These are phyloP conservation scores for Diadumene lineata DNA, from an alignment of 92 coral and sea anemone species.

Conservation along the genomic window DNA sequence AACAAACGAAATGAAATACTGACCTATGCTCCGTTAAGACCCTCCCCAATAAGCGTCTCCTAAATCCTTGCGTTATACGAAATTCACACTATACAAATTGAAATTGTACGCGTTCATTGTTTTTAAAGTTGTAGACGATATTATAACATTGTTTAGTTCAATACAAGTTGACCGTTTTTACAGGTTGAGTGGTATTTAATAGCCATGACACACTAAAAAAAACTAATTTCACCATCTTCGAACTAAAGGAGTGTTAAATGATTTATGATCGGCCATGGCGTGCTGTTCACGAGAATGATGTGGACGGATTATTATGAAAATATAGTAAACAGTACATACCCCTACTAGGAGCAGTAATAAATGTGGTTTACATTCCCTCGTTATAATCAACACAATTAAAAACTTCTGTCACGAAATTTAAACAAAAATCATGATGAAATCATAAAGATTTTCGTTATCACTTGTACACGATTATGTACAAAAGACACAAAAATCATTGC, in stretches of 20 bases:
- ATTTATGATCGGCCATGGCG: constrained; percentile 26
- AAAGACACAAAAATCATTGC: neutral
- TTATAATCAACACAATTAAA: neutral
- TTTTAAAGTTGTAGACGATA: no score
- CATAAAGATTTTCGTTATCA: neutral
- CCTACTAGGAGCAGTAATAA: constrained; percentile 18
- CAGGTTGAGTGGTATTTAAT: constrained; percentile 3
- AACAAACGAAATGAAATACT: neutral
- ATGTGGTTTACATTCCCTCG: neutral
- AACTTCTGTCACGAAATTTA: neutral
- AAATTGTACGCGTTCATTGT: no score
- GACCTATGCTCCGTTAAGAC: neutral
- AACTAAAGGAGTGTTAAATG: constrained; percentile 19
- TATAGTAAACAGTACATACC: constrained; percentile 10
- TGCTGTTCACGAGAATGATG: constrained; percentile 15
- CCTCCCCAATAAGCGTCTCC: neutral
- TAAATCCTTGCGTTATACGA: neutral
- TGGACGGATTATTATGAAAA: constrained; percentile 22
- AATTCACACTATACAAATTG: neutral
- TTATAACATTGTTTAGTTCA: no score
- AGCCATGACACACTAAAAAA: neutral
- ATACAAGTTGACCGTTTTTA: neutral
- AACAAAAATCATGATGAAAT: neutral
- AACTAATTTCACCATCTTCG: constrained; percentile 12
- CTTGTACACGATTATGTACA: neutral